phyloP scores from a whole-genome alignment of 2,888 invertebrate genomes.

The Acronicta aceris region DNA sequence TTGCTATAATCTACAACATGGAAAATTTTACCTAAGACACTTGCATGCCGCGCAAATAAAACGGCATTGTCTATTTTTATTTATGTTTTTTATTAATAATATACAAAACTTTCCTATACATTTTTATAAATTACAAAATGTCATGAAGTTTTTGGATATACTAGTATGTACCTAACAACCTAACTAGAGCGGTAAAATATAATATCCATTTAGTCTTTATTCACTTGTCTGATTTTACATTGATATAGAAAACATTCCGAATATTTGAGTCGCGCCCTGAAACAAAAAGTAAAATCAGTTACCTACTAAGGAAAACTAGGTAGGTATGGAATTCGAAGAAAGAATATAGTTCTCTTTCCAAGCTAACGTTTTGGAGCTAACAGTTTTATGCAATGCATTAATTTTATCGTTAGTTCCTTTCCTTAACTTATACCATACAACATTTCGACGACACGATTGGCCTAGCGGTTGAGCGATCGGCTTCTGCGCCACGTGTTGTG shows the following conservation, averaged over 20 bases:
- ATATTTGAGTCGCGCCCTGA: slow-evolving; percentile 58
- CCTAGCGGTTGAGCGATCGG: too few species aligned
- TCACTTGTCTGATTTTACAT: slow-evolving; percentile 76
- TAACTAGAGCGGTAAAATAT: slow-evolving; percentile 70
- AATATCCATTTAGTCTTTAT: slow-evolving; percentile 77
- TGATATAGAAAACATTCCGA: slow-evolving; percentile 56
- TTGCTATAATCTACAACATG: too few species aligned
- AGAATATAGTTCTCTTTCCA: too few species aligned
- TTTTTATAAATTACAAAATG: slow-evolving; percentile 79
- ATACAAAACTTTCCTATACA: slow-evolving; percentile 80
- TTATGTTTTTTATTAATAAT: slow-evolving; percentile 80
- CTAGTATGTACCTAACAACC: slow-evolving; percentile 70
- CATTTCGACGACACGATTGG: too few species aligned
- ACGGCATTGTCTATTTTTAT: slow-evolving; percentile 86
- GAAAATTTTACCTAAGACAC: neutral
- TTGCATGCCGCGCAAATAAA: slow-evolving; percentile 62
- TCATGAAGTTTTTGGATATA: slow-evolving; percentile 69
- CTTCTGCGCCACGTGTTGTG: too few species aligned
- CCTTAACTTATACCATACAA: too few species aligned
- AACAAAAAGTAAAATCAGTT: slow-evolving; percentile 41
- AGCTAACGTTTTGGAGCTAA: too few species aligned
- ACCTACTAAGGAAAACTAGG: neutral
- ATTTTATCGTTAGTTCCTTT: too few species aligned
- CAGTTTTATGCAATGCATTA: too few species aligned
- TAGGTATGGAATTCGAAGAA: neutral